Evolutionary conservation across 2,113 vertebrate genomes (phyloP).

Genomic region (Piprites chloris): DNA sequence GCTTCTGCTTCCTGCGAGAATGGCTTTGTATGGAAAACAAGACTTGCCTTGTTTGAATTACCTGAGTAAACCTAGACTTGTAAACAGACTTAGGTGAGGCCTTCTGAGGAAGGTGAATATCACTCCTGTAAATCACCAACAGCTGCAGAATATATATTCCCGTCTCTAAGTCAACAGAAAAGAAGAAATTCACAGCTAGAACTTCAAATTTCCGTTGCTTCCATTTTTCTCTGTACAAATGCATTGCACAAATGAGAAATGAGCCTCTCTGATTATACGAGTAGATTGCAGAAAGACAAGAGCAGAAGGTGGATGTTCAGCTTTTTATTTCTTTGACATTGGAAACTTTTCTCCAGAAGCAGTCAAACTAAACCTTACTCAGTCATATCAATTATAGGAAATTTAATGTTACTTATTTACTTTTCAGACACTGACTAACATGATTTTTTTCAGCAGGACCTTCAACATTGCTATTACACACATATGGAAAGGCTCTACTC

Average conservation of each 20-base stretch:
- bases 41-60: conserved; percentile 10
- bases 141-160: background rate
- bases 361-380: background rate
- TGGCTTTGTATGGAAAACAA: background rate
- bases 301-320: background rate
- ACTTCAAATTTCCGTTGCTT: background rate
- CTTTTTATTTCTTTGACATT: background rate
- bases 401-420: background rate
- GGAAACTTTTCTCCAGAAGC: background rate
- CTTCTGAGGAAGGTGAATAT: background rate
- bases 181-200: background rate
- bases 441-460: background rate
- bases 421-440: background rate
- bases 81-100: background rate
- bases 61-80: background rate
- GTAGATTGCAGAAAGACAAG: background rate
- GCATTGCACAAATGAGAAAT: background rate
- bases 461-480: background rate
- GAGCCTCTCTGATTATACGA: background rate
- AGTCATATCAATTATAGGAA: background rate
- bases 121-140: background rate
- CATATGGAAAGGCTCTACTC: background rate
- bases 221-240: background rate
- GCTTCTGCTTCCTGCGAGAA: conserved; percentile 2
- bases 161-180: background rate